A percentile compares a stretch with the other conserved stretches of the same genome.
Evolutionary conservation across 2,797 vertebrate genomes (phyloP).

Genomic region (Microtus obscurus): DNA sequence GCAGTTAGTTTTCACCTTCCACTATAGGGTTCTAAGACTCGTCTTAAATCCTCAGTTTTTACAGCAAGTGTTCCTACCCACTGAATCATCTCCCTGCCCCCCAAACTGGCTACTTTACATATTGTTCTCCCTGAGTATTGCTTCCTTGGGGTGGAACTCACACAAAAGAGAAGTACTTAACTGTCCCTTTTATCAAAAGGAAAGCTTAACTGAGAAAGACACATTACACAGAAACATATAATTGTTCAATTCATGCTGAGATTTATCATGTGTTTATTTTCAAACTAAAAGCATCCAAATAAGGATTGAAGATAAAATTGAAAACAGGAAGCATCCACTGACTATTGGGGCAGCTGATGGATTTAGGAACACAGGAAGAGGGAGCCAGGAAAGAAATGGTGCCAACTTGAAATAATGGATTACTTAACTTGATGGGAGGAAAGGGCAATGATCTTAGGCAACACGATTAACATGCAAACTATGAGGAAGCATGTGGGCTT

Average conservation of each 20-base stretch:
- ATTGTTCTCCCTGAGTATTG: not conserved
- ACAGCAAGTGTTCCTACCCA: not conserved
- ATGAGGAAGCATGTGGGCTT: not conserved
- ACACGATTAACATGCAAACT: not conserved
- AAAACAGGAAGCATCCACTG: not conserved
- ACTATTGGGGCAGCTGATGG: not conserved
- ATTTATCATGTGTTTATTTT: not conserved
- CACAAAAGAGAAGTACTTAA: not conserved
- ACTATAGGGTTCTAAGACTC: not conserved
- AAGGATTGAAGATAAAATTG: constrained; percentile 53
- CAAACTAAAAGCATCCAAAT: constrained; percentile 24
- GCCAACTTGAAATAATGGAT: not conserved
- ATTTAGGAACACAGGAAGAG: not conserved
- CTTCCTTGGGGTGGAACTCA: not conserved
- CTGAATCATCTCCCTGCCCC: not conserved
- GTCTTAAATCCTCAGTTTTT: not conserved
- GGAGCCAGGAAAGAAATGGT: not conserved
- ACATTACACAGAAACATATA: not conserved
- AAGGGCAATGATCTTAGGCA: rapidly evolving
- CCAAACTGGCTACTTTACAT: not conserved
- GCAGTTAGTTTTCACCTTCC: not conserved
- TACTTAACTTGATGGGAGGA: no score
- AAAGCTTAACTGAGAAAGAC: constrained; percentile 36
- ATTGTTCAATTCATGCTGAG: not conserved
- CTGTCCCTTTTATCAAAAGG: not conserved